These are phyloP conservation scores for Ctenopoma multispine DNA, from an alignment of 2,797 vertebrate genomes.

Conservation along the genomic window DNA sequence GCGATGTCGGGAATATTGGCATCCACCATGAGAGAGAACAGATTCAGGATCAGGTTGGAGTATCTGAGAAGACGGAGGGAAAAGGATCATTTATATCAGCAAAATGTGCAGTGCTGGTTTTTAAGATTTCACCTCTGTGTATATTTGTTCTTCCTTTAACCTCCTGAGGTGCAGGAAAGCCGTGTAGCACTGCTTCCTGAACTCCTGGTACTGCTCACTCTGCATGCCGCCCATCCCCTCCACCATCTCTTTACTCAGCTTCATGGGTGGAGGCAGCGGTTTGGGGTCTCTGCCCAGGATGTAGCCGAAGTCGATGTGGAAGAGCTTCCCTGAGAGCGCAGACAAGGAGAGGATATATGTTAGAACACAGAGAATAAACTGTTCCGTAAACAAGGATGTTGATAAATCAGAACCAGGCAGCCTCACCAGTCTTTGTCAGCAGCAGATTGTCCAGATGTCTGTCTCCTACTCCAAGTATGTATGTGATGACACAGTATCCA, in stretches of 20 bases:
- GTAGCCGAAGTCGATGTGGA: constrained; percentile 98
- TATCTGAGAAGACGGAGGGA: constrained; percentile 85
- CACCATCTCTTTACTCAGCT: constrained; percentile 99
- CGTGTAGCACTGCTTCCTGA: constrained; percentile 98
- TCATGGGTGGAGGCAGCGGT: constrained; percentile 97
- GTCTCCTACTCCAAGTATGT: constrained; percentile 97
- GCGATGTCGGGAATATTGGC: constrained; percentile 99
- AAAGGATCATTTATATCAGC: no score
- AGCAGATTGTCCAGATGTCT: constrained; percentile 97
- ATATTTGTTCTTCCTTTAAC: constrained; percentile 69
- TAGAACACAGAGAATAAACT: no score
- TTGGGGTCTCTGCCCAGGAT: constrained; percentile 98
- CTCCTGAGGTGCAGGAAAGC: constrained; percentile 97
- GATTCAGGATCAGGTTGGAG: constrained; percentile 97
- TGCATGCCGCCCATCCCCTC: constrained; percentile 99
- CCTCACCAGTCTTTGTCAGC: constrained; percentile 95
- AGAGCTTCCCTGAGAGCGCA: constrained; percentile 90
- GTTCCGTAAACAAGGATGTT: neutral
- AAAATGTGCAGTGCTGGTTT: neutral
- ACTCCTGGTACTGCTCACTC: constrained; percentile 99
- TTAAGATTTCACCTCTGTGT: neutral
- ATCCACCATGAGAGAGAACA: constrained; percentile 99
- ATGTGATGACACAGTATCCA: constrained; percentile 98
- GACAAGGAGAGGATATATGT: neutral
- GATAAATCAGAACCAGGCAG: accelerated